These are phyloP conservation scores for Dipodomys merriami DNA, from an alignment of 2,113 vertebrate genomes.

Conservation along the genomic window DNA sequence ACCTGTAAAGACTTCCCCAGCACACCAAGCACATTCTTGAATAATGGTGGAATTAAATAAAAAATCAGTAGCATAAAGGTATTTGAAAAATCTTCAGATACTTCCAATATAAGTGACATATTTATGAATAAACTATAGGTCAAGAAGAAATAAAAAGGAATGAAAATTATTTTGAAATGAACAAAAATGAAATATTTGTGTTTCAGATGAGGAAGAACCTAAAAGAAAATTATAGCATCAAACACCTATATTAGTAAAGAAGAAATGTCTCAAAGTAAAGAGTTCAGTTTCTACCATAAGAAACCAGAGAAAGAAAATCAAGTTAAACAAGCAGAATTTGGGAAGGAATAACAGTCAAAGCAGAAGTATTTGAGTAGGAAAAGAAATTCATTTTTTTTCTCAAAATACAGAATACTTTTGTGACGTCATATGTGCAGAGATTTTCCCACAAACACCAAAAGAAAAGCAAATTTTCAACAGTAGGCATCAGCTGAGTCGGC, in stretches of 20 bases:
- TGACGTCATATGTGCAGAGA: not conserved
- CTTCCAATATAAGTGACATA: not conserved
- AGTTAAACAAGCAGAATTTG: conserved; percentile 13
- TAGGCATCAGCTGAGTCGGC: not conserved
- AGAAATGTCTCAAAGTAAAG: not conserved
- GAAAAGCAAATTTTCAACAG: not conserved
- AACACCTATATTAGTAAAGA: not conserved
- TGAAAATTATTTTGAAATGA: not conserved
- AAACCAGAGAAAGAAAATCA: not conserved
- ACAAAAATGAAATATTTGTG: not conserved
- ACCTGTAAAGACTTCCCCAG: not conserved
- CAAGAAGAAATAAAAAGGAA: not conserved
- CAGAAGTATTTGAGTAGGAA: not conserved
- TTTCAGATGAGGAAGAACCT: not conserved
- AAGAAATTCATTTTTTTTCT: not conserved
- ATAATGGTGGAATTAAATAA: not conserved
- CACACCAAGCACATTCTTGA: not conserved
- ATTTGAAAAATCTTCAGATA: conserved; percentile 3
- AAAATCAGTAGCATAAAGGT: not conserved
- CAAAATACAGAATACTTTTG: not conserved
- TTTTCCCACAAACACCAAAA: not conserved
- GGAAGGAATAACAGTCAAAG: not conserved
- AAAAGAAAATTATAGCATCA: not conserved
- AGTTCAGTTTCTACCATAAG: not conserved
- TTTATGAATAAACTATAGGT: not conserved